Evolutionary conservation across 2,888 invertebrate species (phyloP), one percentile per base, ranked within the genome.

Genomic region (Noctua fimbriata): DNA sequence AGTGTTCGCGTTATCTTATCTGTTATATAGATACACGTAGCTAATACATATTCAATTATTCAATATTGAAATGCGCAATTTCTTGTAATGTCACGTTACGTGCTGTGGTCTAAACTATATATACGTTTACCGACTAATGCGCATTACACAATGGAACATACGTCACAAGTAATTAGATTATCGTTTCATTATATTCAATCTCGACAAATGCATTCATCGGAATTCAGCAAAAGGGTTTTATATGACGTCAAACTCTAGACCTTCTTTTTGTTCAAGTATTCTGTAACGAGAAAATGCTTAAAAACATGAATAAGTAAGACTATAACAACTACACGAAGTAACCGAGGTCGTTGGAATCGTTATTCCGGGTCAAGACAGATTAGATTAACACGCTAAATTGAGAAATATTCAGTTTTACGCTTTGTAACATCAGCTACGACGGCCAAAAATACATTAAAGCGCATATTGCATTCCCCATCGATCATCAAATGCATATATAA

Each of bases 61-160:
- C 88, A 87, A 89, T 92, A 91, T 88, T 89, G 82, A 86, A 90
- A 89, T 92, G 89, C 92, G 93, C 91, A 92, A 91, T 92, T 89
- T 88, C 86, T 89, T 87, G 89, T 89, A 83, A 79, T 86, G 87
- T 85, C 84, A 82, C 82, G 77, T 78, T 74, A 79, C 75, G 78
- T 78, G 49, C 36, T 66, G 77, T 55, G 67, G 28, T 75, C 52
- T 79, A 60, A 76, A 79, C 86, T 84, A 83, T 84, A 77, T 86
- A 69, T 87, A 74, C 66, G 6, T 78, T 73, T 70, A 67, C 66
- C 71, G 66, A 49, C 36, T 75, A 79, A 78, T 85, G 82, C 77
- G 87, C 79, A 67, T 73, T 70, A 81, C 70, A 75, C 79, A 84
- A 81, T 79, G 47, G 36, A 41, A n/a, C 72, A 52, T 65, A 69